Conservation (phyloP, 2,888 invertebrate genomes). For the Drosophila cyrtoloma region DNA sequence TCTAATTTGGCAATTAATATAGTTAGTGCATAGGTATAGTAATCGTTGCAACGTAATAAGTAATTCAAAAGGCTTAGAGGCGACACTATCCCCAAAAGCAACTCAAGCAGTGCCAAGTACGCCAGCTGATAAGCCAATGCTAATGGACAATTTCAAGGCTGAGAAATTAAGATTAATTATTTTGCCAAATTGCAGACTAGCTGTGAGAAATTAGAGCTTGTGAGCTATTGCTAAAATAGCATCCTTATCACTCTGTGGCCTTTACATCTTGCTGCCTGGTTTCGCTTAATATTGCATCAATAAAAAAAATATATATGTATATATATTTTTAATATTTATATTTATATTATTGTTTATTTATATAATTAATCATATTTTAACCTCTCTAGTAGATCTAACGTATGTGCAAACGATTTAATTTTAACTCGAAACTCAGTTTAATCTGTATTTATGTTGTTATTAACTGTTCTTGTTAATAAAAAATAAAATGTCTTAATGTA, state of each 20-base stretch:
- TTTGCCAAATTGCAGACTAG: background rate
- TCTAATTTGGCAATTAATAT: constrained; percentile 52
- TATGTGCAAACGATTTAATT: background rate
- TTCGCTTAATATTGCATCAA: background rate
- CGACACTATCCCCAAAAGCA: constrained; percentile 54
- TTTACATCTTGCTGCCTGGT: constrained; percentile 7
- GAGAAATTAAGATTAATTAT: constrained; percentile 25
- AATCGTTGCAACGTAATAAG: constrained; percentile 51
- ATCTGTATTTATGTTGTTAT: background rate
- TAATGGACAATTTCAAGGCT: constrained; percentile 46
- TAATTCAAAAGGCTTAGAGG: constrained; percentile 43
- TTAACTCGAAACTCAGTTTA: constrained; percentile 17
- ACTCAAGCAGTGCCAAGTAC: constrained; percentile 47
- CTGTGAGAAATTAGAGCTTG: background rate
- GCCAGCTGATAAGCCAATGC: constrained; percentile 47
- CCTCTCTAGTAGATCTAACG: background rate
- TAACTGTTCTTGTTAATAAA: background rate
- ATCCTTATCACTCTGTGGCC: constrained; percentile 10
- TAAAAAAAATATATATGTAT: constrained; percentile 2
- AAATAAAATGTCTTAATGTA: background rate
- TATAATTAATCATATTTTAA: background rate
- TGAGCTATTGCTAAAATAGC: background rate
- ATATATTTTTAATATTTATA: background rate
- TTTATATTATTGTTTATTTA: background rate
- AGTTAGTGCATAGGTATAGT: constrained; percentile 63